Percentiles rank a stretch among this genome's conserved stretches.
Conservation (phyloP, 2,113 vertebrate genomes). For the Callaeas wilsoni region DNA sequence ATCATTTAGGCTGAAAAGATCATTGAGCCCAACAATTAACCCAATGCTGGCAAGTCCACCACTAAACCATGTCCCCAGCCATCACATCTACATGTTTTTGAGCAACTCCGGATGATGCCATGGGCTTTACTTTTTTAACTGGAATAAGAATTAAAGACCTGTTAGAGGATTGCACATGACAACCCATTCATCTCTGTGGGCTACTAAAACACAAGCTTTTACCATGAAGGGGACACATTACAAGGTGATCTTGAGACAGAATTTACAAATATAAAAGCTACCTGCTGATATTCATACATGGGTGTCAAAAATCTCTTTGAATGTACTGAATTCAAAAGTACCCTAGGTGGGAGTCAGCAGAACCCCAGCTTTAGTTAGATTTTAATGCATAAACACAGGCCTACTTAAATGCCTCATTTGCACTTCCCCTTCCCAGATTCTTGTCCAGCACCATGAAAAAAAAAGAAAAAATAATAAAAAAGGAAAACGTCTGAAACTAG, state of each 20-base stretch:
- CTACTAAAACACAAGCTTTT: not conserved
- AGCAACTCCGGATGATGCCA: not conserved
- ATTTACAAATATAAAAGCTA: not conserved
- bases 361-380: not conserved
- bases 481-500: not conserved
- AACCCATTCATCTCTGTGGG: not conserved
- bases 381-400: not conserved
- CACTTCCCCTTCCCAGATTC: not conserved
- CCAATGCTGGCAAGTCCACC: not conserved
- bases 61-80: not conserved
- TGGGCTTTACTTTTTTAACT: not conserved
- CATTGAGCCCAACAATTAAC: not conserved
- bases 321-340: not conserved
- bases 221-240: accelerated
- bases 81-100: not conserved
- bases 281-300: not conserved
- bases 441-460: not conserved
- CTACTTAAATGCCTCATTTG: not conserved
- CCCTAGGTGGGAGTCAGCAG: not conserved
- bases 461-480: not conserved
- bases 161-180: not conserved
- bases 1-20: not conserved
- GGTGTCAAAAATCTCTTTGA: not conserved
- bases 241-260: not conserved
- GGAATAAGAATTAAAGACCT: not conserved